Base-by-base conservation (phyloP, 1,140 invertebrate species). In the Nylanderia fulva region DNA sequence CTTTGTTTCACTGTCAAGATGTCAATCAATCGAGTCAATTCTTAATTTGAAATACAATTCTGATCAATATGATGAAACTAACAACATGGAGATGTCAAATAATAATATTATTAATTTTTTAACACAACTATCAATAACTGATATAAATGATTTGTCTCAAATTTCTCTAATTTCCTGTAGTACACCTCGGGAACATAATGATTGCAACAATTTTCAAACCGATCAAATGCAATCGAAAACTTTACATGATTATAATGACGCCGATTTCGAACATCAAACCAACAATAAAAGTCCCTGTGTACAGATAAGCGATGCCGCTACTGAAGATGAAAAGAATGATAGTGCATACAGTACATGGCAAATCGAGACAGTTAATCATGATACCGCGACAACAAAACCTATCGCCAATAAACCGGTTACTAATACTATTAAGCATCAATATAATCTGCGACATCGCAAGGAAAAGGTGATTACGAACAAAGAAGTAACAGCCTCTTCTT, bases 321-420 rank as follows among this genome's bases (percentile, higher is more conserved):
- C 6, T 15, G 27, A 2, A 39, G n/a, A 64, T 33, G 7, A 8
- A 13, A 2, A 5, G 2, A 2, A 66, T 3, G 64, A 80, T 1
- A 80, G 77, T n/a, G 77, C 77, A 0, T 80, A 80, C 11, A 71
- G 64, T 52, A 80, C 61, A 11, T 54, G 5, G 8, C 11, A 18
- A 18, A 9, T 15, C 5, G n/a, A 39, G 13, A 13, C 1, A 29
- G 6, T 36, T 39, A 52, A 33, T 33, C 15, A 29, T 21, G 21
- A 52, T 6, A 6, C 2, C 0, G 9, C 4, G 7, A 3, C 21
- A 54, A 3, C n/a, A 4, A 21, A 13, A 9, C 18, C 11, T 42
- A 48, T 2, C 1, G 64, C 18, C 24, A 74, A 48, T 36, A 24
- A 77, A 11, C 13, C 29, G 7, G 4, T 42, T 8, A 21, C 6